phyloP scores from a whole-genome alignment of 2,888 invertebrate species.

The Sepiola atlantica region DNA sequence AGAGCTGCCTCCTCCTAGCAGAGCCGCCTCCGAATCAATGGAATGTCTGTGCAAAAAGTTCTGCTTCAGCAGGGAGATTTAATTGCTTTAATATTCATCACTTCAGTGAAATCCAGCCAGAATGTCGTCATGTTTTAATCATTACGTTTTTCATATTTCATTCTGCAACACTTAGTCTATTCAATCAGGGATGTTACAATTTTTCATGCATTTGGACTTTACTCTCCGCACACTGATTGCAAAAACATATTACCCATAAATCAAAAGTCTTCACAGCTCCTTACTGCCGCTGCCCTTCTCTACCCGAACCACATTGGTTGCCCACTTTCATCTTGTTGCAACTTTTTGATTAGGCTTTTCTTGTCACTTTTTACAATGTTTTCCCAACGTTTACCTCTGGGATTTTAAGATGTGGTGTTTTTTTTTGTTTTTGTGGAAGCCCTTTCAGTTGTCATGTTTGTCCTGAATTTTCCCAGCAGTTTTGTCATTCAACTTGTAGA shows the following conservation, averaged over 20 bases:
- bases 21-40: slow-evolving; percentile 8
- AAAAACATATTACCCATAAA: slow-evolving; percentile 22
- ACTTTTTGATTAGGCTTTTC: not conserved
- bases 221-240: slow-evolving; percentile 32
- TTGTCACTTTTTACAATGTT: slow-evolving; percentile 20
- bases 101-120: slow-evolving; percentile 32
- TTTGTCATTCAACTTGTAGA: slow-evolving; percentile 21
- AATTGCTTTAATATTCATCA: slow-evolving; percentile 32
- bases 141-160: not conserved
- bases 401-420: not conserved
- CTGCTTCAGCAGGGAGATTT: slow-evolving; percentile 32
- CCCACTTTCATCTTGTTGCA: not conserved
- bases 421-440: slow-evolving; percentile 2
- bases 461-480: not conserved
- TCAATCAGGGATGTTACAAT: slow-evolving; percentile 1
- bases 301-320: no score
- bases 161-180: slow-evolving; percentile 32
- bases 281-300: not conserved
- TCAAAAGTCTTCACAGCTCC: slow-evolving; percentile 19
- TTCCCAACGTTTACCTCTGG: not conserved
- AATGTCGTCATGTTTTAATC: slow-evolving; percentile 32
- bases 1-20: not conserved
- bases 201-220: slow-evolving; percentile 32
- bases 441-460: not conserved
- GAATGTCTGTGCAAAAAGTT: not conserved